Evolutionary conservation across 2,797 vertebrate species (phyloP), one percentile per base, ranked within the genome.

Genomic region (Anguilla megastoma): DNA sequence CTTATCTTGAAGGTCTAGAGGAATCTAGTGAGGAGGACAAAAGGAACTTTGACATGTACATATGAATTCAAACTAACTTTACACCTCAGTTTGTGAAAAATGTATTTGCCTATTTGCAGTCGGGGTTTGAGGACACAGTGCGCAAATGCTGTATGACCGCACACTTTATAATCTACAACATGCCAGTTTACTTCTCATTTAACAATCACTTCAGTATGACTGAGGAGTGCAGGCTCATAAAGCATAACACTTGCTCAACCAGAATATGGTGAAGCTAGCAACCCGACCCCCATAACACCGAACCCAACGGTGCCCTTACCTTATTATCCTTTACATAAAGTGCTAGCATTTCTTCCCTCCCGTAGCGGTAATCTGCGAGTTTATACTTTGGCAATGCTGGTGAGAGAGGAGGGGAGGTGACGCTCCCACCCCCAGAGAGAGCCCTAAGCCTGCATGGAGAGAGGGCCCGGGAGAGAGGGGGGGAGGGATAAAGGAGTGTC

Each of bases 321-420:
- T 99, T 98, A 95, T 97, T 98, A 93, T 99, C 98, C 97, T 99
- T 99, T 97, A 99, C 94, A 95, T 99, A 99, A 99, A 99, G 98
- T 98, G 98, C 99, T 97, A 99, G 94, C 98, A 99, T 99, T 96
- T 99, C 99, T 98, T 99, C 99, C 97, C 98, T 97, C 92, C 98
- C 98, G 36, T 99, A 99, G 91, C 98, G 98, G 95, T 98, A 99
- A 94, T 99, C 98, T 96, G 98, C 98, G 94, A 99, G 97, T 95
- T 99, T 99, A 96, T 99, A 99, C 95, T 98, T 99, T 95, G 98
- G 98, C 97, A 99, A 96, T 84, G 97, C 98, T 89, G 98, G 98
- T 94, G 99, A 99, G 91, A 99, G 97, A 85, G 98, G 98, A 93
- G 98, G 98, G 87, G 99, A 99, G 88, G 97, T 97, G 94, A 99